Evolutionary conservation across 2,888 invertebrate genomes (phyloP), one percentile per base, ranked within the genome.

Genomic region (Nomada lathburiana): DNA sequence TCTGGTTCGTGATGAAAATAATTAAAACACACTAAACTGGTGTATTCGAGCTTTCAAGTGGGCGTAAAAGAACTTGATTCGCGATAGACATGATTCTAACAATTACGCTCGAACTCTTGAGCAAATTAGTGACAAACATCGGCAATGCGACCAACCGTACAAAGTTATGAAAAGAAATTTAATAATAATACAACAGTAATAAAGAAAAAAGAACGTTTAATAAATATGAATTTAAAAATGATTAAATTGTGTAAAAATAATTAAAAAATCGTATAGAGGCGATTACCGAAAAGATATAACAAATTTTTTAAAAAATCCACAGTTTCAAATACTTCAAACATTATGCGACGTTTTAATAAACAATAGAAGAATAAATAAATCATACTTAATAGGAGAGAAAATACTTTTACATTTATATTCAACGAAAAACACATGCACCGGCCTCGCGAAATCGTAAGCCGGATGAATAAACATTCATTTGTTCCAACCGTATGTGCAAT

Each of bases 1-100:
- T 1, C 29, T 36, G 16, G 59, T 59, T 59, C 59, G 42, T 68
- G 55, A 55, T 42, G 55, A 16, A 47, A 70, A 50, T 70, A 60
- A 70, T 70, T 68, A 55, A 20, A 60, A 20, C 2, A 36, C 16
- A 20, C 59, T 29, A 29, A 18, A 20, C 16, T 60, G 26, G 29
- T 20, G 18, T 42, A 42, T 44, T 7, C 36, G 26, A 9, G 0
- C 18, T n/a, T 55, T n/a, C 55, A 55, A 16, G 18, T 18, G 63
- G 36, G n/a, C 4, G 10, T 47, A 47, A 47, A 7, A 18, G 16
- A 36, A 53, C 23, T 57, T 26, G 57, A 57, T 67, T 53, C 67
- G 52, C 52, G 52, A 20, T 36, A 20, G n/a, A 67, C 29, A 16
- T n/a, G 29, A 67, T 67, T 20, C 52, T 29, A 67, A 67, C 53